Percentiles rank a stretch among this genome's conserved stretches.
phyloP scores from a whole-genome alignment of 2,888 invertebrate species.

The Mellilla xanthometata region DNA sequence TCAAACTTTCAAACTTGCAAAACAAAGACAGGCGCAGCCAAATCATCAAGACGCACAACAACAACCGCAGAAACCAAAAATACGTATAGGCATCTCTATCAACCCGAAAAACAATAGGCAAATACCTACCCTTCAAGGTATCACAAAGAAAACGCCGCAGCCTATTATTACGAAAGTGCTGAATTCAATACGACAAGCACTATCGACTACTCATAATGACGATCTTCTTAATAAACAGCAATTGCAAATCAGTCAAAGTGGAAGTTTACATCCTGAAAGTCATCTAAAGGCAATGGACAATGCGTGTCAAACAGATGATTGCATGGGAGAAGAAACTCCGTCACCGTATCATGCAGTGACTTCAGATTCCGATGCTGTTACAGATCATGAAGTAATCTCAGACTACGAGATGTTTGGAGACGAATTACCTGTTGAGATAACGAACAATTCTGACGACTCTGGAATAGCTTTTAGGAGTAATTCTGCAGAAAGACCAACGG shows the following conservation, averaged over 20 bases:
- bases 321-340: not conserved
- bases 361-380: not conserved
- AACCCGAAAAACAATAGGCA: no score
- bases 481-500: not conserved
- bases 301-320: no score
- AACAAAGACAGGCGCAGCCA: no score
- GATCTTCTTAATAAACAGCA: not conserved
- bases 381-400: not conserved
- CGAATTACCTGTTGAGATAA: not conserved
- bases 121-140: not conserved
- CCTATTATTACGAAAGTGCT: not conserved
- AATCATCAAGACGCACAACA: no score
- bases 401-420: not conserved
- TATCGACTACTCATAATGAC: not conserved
- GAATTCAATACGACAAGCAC: not conserved
- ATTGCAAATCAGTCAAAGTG: not conserved
- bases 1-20: no score
- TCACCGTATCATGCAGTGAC: not conserved
- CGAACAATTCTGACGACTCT: not conserved
- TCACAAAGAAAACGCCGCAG: not conserved
- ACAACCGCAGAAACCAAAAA: no score
- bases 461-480: not conserved
- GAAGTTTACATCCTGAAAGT: no score
- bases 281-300: no score
- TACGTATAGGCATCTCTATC: no score